Evolutionary conservation across 2,888 invertebrate species (phyloP).

Genomic region (Eupithecia abbreviata): DNA sequence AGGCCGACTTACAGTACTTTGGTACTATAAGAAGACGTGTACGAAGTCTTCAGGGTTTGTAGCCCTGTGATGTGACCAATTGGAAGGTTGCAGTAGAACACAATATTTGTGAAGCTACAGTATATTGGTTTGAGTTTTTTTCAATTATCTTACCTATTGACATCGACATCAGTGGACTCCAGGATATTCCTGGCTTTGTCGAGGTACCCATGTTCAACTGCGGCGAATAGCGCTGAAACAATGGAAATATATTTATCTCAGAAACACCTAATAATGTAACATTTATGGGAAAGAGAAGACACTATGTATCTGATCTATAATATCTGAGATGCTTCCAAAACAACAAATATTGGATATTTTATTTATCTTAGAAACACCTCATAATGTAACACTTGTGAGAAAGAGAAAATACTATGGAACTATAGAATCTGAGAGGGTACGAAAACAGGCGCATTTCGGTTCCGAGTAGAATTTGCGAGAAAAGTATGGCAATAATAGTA

Average conservation of each 20-base stretch:
- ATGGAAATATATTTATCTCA: conserved; percentile 48
- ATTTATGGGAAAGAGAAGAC: conserved; percentile 20
- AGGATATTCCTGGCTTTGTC: conserved; percentile 96
- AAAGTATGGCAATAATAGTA: neutral
- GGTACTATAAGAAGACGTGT: no score
- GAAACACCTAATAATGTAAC: neutral
- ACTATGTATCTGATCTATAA: conserved; percentile 2
- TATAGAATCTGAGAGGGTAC: conserved; percentile 2
- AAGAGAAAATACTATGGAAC: conserved; percentile 19
- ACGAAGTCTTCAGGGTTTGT: neutral
- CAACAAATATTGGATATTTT: no score
- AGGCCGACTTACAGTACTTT: neutral
- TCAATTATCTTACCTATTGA: conserved; percentile 89
- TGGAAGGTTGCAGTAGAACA: neutral
- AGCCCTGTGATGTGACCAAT: neutral
- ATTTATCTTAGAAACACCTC: conserved; percentile 3
- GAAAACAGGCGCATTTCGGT: neutral
- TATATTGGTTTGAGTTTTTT: neutral
- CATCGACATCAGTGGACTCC: conserved; percentile 95
- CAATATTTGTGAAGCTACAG: neutral
- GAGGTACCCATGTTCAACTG: conserved; percentile 97
- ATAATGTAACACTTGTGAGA: neutral
- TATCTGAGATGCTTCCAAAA: neutral
- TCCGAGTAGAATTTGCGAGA: neutral
- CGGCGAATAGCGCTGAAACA: conserved; percentile 94